These are phyloP conservation scores for Tangara arthus DNA, from an alignment of 2,797 vertebrate genomes.

Conservation along the genomic window DNA sequence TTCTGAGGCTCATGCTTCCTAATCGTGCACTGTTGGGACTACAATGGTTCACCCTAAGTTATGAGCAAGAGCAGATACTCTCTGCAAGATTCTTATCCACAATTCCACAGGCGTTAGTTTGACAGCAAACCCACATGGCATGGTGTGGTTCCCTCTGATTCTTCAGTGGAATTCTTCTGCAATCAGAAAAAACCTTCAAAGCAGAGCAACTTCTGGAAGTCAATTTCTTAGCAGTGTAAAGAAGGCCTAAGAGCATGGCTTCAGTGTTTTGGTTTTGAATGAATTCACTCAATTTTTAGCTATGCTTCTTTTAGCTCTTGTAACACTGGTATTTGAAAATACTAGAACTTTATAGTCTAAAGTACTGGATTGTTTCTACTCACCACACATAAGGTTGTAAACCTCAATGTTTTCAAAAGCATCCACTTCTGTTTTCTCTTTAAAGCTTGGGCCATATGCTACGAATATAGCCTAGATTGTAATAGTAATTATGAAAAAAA, in stretches of 20 bases:
- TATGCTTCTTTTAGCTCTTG: neutral
- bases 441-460: constrained; percentile 87
- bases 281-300: neutral
- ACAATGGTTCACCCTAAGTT: neutral
- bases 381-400: constrained; percentile 96
- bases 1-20: neutral
- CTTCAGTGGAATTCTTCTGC: neutral
- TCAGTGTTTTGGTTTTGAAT: neutral
- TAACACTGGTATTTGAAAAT: neutral
- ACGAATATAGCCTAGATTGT: constrained; percentile 87
- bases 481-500: neutral
- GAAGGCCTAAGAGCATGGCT: neutral
- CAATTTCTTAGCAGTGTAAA: neutral
- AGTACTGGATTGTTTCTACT: constrained; percentile 60
- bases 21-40: neutral
- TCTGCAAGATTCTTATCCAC: neutral
- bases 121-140: neutral
- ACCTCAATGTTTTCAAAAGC: constrained; percentile 98
- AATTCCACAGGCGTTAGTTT: neutral
- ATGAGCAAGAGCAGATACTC: neutral
- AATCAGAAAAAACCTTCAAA: neutral
- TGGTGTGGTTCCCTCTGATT: neutral
- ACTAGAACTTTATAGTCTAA: neutral
- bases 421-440: constrained; percentile 78
- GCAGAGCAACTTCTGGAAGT: neutral